Base-by-base conservation (phyloP, 2,113 vertebrate genomes). In the Stomatorhinus ivindoensis region DNA sequence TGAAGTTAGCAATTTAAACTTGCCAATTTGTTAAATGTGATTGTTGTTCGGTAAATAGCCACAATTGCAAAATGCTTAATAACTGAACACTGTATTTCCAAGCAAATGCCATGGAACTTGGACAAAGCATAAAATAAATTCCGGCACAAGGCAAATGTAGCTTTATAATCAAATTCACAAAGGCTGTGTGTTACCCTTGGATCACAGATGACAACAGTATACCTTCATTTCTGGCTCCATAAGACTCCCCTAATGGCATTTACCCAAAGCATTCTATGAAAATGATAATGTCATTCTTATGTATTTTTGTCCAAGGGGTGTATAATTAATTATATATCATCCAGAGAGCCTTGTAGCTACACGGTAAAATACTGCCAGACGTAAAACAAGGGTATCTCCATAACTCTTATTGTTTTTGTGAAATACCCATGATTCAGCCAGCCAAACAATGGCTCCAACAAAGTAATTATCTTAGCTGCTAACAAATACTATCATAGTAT, bases 401-500 rank as follows among this genome's bases (percentile, higher is more conserved):
- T 5, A 80, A 42, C 35, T 35, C 35, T 42, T 80, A 19, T 42
- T 15, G 17, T 80, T 42, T 80, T 76, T 76, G 69, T 80, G 31
- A 80, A 80, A 80, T 17, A 80, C 73, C 17, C 13, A 42, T 42
- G 35, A 80, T 80, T 55, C 53, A 55, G 53, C 19, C 17, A 42
- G 73, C 35, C 35, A 80, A 42, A 27, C 35, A 42, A 80, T 44
- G 44, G 2, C 44, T 11, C 31, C 15, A 50, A 11, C 21, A 84
- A 44, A 44, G 8, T 21, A 11, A 84, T 46, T 85, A 85, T 85
- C 21, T 15, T 86, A 86, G 19, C 95, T 95, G 95, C 95, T n/a
- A n/a, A n/a, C n/a, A n/a, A n/a, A n/a, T n/a, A n/a, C n/a, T n/a
- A n/a, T n/a, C n/a, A n/a, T n/a, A 92, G 95, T 94, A 95, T 95